Percentiles rank a stretch among this genome's conserved stretches.
phyloP scores from a whole-genome alignment of 1,140 invertebrate genomes.

The Drosophila obscura region DNA sequence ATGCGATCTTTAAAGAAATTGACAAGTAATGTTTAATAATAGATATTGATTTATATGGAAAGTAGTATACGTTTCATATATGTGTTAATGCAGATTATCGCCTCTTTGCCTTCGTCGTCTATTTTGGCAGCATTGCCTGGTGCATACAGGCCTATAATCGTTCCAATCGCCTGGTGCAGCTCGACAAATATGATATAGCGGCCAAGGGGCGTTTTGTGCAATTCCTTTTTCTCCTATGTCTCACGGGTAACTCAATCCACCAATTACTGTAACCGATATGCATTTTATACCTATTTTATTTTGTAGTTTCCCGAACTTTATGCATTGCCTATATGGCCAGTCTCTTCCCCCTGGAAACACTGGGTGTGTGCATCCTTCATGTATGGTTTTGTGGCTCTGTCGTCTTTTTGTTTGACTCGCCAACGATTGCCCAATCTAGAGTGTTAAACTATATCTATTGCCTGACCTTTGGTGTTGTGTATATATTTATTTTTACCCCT shows the following conservation, averaged over 20 bases:
- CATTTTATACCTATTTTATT: background rate
- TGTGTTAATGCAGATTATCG: constrained; percentile 47
- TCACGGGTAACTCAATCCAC: constrained; percentile 37
- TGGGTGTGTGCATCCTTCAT: constrained; percentile 28
- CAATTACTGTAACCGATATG: background rate
- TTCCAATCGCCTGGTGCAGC: constrained; percentile 54
- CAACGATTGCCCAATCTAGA: constrained; percentile 33
- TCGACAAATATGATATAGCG: constrained; percentile 66
- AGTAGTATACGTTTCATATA: background rate
- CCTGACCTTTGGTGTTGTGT: constrained; percentile 58
- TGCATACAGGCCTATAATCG: constrained; percentile 64
- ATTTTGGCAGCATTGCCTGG: constrained; percentile 62
- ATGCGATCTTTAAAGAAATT: constrained; percentile 33
- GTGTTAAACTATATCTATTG: constrained; percentile 53
- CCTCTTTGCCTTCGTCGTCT: constrained; percentile 41
- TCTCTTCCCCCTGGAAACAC: constrained; percentile 38
- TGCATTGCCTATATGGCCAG: constrained; percentile 62
- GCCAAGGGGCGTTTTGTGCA: constrained; percentile 52
- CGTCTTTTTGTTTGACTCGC: constrained; percentile 50
- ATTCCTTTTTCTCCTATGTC: constrained; percentile 53
- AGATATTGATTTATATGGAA: background rate
- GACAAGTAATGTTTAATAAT: constrained; percentile 40
- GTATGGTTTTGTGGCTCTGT: constrained; percentile 40
- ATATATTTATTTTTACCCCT: constrained; percentile 62
- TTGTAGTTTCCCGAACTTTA: constrained; percentile 52